Base-by-base conservation (phyloP, 37 sponge, comb jelly and placozoan species). In the Lycopodina hypogea region DNA sequence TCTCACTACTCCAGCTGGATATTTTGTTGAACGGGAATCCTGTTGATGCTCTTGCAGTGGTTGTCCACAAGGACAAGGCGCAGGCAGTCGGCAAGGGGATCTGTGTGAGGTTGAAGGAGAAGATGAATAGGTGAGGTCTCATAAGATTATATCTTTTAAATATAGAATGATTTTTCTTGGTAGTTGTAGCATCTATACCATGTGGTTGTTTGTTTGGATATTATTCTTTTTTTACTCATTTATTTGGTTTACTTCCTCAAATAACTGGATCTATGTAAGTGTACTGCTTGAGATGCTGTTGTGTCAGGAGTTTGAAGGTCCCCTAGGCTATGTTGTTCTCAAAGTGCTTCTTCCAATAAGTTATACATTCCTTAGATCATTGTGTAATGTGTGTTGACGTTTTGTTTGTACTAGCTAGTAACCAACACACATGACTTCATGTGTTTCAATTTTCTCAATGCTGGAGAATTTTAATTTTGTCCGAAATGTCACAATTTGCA, bases 31-130 rank as follows among this genome's bases (percentile, higher is more conserved):
- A 97, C 69, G 91, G 91, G 2, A 28, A n/a, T 14, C 77, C 76
- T 15, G 93, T 97, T 35, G 95, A 94, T 84, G 98, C 93, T 4
- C 64, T 97, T 69, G 76, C 95, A 23, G n/a, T 68, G 17, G 73
- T 97, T 30, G 91, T 89, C 2, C 96, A 95, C 72, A 50, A 72
- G 50, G 80, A 85, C n/a, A 85, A 86, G 62, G 93, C 96, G 19
- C 77, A 80, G 14, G 1, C 62, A 0, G 48, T 71, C 17, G 96
- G 90, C 9, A 85, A 83, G 69, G 26, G 41, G 19, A 41, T 95
- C n/a, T 95, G 96, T 71, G 26, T 23, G 11, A 80, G 89, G 70
- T 85, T 95, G 37, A 79, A 77, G 39, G 82, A 86, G 3, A 77
- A 55, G 14, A 83, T 95, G 12, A 89, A 85, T 63, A 86, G 92